Base-by-base conservation (phyloP, 2,888 invertebrate genomes). In the Oscheius sp. region DNA sequence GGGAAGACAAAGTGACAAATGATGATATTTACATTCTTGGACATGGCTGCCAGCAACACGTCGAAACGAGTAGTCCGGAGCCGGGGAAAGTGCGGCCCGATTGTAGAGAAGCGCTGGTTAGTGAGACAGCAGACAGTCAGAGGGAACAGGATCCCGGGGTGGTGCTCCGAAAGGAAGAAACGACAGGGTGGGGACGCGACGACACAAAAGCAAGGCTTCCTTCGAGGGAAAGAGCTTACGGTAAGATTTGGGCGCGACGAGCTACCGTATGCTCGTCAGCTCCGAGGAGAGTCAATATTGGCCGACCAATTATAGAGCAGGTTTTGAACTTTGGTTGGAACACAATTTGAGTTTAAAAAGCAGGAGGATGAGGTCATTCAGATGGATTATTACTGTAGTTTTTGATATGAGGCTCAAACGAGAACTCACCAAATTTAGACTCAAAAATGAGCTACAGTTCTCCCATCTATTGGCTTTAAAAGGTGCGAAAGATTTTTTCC, bases 131-230 rank as follows among this genome's bases (percentile, higher is more conserved):
- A 61, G 61, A 61, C 61, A 61, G 61, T 42, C 61, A 61, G 61
- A 61, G 61, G 45, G 61, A 61, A 61, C 61, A 61, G 61, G 61
- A 61, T 61, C 23, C 34, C 29, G 52, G 23, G 57, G 57, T 31
- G 61, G 42, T 61, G 61, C 61, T 61, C 61, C 61, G 61, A 61
- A 61, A 61, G 42, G 61, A 42, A 55, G 55, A 55, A 37, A 55
- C 33, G 34, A 20, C 23, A 37, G n/a, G 25, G 58, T 45, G 29
- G 23, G 57, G 20, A 17, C 12, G 53, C 12, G 33, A 23, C 8
- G 15, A 50, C 4, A 31, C 15, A 53, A 3, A 55, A 2, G 17
- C 3, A 33, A 34, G 23, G 23, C n/a, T n/a, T 2, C 2, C n/a
- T 6, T 17, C 23, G 57, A 34, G 0, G 17, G 34, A 33, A 3